phyloP scores from a whole-genome alignment of 2,888 invertebrate species.

The Drosophila gaucha region DNA sequence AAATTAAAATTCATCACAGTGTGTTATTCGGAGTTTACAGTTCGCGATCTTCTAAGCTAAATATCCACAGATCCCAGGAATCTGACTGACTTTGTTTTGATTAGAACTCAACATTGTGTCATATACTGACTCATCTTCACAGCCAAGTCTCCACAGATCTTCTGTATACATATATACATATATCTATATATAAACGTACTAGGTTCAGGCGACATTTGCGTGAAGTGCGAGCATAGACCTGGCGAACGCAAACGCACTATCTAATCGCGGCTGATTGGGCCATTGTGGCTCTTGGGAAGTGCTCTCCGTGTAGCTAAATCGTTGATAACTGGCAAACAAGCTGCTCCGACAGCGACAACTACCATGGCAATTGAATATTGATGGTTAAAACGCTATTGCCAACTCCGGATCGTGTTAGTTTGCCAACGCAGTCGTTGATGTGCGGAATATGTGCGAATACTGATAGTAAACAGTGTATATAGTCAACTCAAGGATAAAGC shows the following conservation, averaged over 20 bases:
- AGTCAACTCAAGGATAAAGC: constrained; percentile 26
- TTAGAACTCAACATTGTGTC: background rate
- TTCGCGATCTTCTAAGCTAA: too few species aligned
- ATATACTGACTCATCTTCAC: constrained; percentile 14
- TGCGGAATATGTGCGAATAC: constrained; percentile 61
- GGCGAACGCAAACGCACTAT: constrained; percentile 46
- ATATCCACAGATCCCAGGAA: too few species aligned
- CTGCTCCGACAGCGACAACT: constrained; percentile 25
- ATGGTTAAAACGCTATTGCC: constrained; percentile 70
- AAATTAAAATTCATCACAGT: too few species aligned
- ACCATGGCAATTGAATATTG: constrained; percentile 63
- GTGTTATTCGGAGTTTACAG: too few species aligned
- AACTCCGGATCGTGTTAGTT: constrained; percentile 63
- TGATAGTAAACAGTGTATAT: constrained; percentile 28
- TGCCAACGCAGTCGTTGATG: constrained; percentile 55
- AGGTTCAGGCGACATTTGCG: constrained; percentile 4
- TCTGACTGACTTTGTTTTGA: background rate
- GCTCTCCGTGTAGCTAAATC: constrained; percentile 54
- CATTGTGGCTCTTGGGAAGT: constrained; percentile 42
- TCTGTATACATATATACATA: background rate
- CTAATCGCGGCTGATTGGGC: constrained; percentile 67
- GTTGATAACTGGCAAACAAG: constrained; percentile 44
- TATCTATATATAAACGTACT: background rate
- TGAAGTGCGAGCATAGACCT: constrained; percentile 31
- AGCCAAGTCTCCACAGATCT: background rate